Percentiles rank a stretch among this genome's conserved stretches.
phyloP scores from a whole-genome alignment of 2,888 invertebrate genomes.

The Nesidiocoris tenuis region DNA sequence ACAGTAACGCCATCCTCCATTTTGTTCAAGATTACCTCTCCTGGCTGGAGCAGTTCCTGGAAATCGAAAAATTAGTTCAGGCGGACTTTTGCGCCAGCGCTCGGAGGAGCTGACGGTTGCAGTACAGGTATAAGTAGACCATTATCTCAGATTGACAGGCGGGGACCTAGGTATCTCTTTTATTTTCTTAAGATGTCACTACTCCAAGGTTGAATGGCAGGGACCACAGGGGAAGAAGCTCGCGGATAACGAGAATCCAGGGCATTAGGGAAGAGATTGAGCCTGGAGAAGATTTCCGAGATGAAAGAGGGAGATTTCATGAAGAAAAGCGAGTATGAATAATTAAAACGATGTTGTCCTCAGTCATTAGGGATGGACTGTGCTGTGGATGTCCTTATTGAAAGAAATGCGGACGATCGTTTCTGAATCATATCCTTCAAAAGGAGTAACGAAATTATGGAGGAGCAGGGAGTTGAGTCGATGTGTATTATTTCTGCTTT shows the following conservation, averaged over 20 bases:
- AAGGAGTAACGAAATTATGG: no score
- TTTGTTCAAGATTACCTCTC: no score
- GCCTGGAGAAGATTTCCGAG: not conserved
- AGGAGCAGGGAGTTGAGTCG: no score
- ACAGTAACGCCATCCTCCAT: no score
- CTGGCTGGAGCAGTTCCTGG: no score
- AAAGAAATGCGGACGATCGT: no score
- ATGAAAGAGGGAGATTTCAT: not conserved
- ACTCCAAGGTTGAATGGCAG: conserved; percentile 29
- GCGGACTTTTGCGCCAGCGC: not conserved
- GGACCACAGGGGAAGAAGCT: conserved; percentile 32
- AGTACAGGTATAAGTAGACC: not conserved
- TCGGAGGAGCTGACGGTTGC: not conserved
- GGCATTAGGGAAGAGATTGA: conserved; percentile 12
- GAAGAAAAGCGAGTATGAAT: not conserved
- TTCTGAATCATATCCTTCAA: no score
- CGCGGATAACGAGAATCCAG: conserved; percentile 37
- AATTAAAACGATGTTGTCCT: not conserved
- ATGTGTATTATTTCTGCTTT: no score
- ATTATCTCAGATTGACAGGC: conserved; percentile 2
- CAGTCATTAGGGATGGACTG: not conserved
- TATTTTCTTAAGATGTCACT: not conserved
- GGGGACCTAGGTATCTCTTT: not conserved
- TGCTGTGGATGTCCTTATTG: no score
- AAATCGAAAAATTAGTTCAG: not conserved